These are phyloP conservation scores for Avahi laniger DNA, from an alignment of 2,797 vertebrate genomes.

Conservation along the genomic window DNA sequence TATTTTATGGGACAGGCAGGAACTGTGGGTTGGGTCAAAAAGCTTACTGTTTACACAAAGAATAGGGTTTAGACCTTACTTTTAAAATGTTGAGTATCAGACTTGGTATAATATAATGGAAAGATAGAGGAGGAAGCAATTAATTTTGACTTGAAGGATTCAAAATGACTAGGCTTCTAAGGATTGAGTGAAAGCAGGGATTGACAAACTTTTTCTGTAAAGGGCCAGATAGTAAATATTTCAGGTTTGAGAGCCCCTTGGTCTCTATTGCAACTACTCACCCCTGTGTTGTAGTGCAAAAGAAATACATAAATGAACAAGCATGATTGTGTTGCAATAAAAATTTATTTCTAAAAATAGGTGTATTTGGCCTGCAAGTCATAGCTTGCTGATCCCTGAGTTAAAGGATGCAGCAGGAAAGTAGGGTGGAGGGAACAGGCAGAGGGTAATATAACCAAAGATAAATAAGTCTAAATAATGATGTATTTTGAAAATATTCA, in stretches of 20 bases:
- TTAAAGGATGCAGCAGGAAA: neutral
- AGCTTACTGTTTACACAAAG: neutral
- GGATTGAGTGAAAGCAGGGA: neutral
- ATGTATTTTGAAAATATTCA: conserved; percentile 36
- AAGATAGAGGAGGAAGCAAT: neutral
- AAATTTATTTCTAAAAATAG: conserved; percentile 33
- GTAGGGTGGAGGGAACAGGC: neutral
- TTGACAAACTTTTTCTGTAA: conserved; percentile 16
- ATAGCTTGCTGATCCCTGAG: neutral
- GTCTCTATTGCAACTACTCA: conserved; percentile 11
- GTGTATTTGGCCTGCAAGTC: neutral
- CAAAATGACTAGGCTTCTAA: neutral
- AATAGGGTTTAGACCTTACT: conserved; percentile 6
- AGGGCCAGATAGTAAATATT: conserved; percentile 20
- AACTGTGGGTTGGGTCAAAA: neutral
- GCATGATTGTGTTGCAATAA: conserved; percentile 4
- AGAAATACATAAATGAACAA: conserved; percentile 10
- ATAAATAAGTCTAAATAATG: neutral
- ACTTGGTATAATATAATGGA: neutral
- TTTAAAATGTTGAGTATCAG: conserved; percentile 35
- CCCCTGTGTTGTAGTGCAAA: conserved; percentile 29
- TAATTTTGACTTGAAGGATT: conserved; percentile 46
- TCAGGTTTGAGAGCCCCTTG: neutral
- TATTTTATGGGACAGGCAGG: neutral
- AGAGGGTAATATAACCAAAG: neutral